Base-by-base conservation (phyloP, 1,140 invertebrate species). In the Lepidurus couesii region DNA sequence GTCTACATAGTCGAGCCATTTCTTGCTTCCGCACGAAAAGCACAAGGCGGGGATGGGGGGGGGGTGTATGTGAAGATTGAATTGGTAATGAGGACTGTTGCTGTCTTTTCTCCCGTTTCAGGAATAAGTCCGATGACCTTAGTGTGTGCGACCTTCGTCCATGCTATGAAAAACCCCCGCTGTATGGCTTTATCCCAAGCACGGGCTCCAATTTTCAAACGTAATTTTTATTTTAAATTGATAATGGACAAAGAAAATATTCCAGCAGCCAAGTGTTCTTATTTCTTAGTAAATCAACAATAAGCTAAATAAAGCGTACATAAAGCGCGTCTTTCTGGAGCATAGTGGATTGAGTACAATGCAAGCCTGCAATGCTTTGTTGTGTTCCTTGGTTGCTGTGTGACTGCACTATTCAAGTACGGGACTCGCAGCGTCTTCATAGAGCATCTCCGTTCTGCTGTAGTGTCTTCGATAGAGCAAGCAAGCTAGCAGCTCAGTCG, bases 51-150 rank as follows among this genome's bases (percentile, higher is more conserved):
- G 34, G 34, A 34, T 1, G 34, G 26, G 34, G 34, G 34, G 1
- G 53, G 53, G 53, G 21, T 21, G 3, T 16, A 16, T 65, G 13
- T 21, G 45, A 47, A 47, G 21, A 7, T 65, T 65, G 53, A 65
- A 13, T 65, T 65, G 53, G 53, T 65, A 13, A 21, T 65, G 53
- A 65, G 53, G 34, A 9, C 21, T 7, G 16, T n/a, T 7, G 53
- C 16, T n/a, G 53, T 21, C 53, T 65, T 65, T 13, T 65, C 53
- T 65, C 13, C 53, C 53, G 53, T 65, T 9, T 65, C 53, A 65
- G 53, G 53, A 65, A 65, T 21, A 34, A 65, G 53, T 65, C 53
- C 53, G 53, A 65, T 65, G 53, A 65, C 53, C 53, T 65, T 65
- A n/a, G 21, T 65, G 16, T 65, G 8, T 16, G 53, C 53, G 53